Evolutionary conservation across 1,140 invertebrate genomes (phyloP), one percentile per base, ranked within the genome.

Genomic region (Choristoneura fumiferana): DNA sequence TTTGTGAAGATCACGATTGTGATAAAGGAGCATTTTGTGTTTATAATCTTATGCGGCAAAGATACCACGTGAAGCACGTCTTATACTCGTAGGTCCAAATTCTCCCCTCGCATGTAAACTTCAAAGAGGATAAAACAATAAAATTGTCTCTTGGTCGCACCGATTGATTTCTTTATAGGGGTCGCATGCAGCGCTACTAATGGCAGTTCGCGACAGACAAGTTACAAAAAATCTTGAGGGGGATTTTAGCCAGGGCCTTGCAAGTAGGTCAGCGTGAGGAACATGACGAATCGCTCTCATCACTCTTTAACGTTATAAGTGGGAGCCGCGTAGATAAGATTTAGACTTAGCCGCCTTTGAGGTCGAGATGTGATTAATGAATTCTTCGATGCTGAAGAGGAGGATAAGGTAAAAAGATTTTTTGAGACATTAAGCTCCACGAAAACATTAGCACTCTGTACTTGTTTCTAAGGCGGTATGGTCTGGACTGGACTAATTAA

Each of bases 241-340:
- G 35, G 35, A 57, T 18, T 45, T 17, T 56, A 64, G 58, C 58
- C 29, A 40, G 17, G 5, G 18, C 62, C 62, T 57, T 64, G 22
- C 63, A 78, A 66, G 65, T 73, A 67, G 72, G 71, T 74, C 71
- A 77, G 60, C 67, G 71, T 60, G 58, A 60, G 68, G 60, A 73
- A 65, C 78, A 77, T 78, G 78, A 81, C 69, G 70, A 78, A 81
- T 78, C 69, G 70, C 69, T 62, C 59, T 62, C 76, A 77, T 78
- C 76, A 68, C 58, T 78, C 71, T 72, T 63, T 58, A 59, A 67
- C 49, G 63, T 61, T 56, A 57, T 34, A 58, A 69, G 66, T 60
- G 58, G 63, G 65, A 59, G 65, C 34, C 57, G 57, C 60, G 57
- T 29, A 75, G 68, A 77, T 76, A 71, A 72, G 64, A 63, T 74